Percentiles rank a stretch among this genome's conserved stretches.
Conservation (phyloP, 2,888 invertebrate genomes). For the Alitta virens region DNA sequence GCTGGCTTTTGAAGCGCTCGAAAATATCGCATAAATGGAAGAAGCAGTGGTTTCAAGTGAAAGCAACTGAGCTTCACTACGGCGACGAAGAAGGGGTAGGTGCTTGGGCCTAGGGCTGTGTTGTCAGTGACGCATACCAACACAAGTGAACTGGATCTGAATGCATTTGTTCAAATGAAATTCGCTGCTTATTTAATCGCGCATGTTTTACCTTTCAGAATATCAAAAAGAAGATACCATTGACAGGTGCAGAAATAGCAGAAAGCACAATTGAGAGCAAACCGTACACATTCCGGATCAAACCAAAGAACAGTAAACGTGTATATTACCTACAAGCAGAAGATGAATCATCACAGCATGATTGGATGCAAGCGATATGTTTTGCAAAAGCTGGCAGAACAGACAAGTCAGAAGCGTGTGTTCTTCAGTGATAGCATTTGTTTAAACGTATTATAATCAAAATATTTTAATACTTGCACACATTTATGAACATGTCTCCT, state of each 20-base stretch:
- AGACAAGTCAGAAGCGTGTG: slow-evolving; percentile 49
- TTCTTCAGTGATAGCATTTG: slow-evolving; percentile 46
- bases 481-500: too few relatives aligned
- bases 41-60: slow-evolving; percentile 50
- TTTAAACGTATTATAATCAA: too few relatives aligned
- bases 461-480: too few relatives aligned
- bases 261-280: slow-evolving; percentile 52
- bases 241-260: slow-evolving; percentile 51
- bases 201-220: slow-evolving; percentile 34
- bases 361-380: slow-evolving; percentile 57
- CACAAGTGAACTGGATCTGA: too few relatives aligned
- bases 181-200: too few relatives aligned
- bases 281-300: slow-evolving; percentile 49
- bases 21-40: slow-evolving; percentile 52
- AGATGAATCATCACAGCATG: slow-evolving; percentile 46
- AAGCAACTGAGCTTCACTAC: slow-evolving; percentile 47
- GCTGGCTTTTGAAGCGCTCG: slow-evolving; percentile 52
- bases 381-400: slow-evolving; percentile 51
- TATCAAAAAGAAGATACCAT: slow-evolving; percentile 44
- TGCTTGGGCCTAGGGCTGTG: too few relatives aligned
- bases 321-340: slow-evolving; percentile 53
- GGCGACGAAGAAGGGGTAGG: slow-evolving; percentile 44
- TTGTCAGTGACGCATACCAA: too few relatives aligned
- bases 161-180: too few relatives aligned
- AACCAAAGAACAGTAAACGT: slow-evolving; percentile 48